Conservation (phyloP, 1,140 invertebrate genomes). For the Epicauta chinensis region DNA sequence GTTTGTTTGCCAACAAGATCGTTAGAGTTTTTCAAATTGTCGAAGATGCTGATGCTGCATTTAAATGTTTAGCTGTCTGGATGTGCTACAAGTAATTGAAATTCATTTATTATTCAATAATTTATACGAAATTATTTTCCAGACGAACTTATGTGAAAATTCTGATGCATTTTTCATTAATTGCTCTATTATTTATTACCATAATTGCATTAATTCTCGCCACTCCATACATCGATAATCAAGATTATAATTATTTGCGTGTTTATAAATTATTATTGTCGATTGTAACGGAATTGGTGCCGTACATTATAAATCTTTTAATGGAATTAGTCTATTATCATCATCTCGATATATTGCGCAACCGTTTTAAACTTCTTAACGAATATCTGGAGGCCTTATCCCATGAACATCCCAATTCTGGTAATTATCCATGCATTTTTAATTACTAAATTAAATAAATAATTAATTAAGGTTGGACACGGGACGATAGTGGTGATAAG, state of each 20-base stretch:
- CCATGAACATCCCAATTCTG: background rate
- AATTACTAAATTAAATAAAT: conserved; percentile 3
- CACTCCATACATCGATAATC: no score
- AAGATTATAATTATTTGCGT: background rate
- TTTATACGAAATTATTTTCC: conserved; percentile 9
- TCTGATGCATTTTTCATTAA: background rate
- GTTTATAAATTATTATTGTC: background rate
- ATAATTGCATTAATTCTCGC: background rate
- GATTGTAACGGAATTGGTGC: conserved; percentile 6
- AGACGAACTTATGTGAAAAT: conserved; percentile 7
- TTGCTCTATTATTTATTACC: background rate
- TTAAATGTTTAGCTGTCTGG: conserved; percentile 19
- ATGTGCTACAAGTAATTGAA: conserved; percentile 19
- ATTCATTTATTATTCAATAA: background rate
- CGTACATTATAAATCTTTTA: conserved; percentile 14
- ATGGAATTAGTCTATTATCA: conserved; percentile 20
- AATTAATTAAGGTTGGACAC: conserved; percentile 9
- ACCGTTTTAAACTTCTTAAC: conserved; percentile 21
- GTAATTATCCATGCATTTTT: conserved; percentile 9
- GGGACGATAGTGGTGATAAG: background rate
- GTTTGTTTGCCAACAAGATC: conserved; percentile 18
- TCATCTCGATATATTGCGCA: conserved; percentile 10
- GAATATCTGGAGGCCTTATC: conserved; percentile 19
- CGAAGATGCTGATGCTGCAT: conserved; percentile 18
- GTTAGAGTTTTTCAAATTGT: conserved; percentile 18